phyloP scores from a whole-genome alignment of 2,888 invertebrate species.

The Hylaea fasciaria region DNA sequence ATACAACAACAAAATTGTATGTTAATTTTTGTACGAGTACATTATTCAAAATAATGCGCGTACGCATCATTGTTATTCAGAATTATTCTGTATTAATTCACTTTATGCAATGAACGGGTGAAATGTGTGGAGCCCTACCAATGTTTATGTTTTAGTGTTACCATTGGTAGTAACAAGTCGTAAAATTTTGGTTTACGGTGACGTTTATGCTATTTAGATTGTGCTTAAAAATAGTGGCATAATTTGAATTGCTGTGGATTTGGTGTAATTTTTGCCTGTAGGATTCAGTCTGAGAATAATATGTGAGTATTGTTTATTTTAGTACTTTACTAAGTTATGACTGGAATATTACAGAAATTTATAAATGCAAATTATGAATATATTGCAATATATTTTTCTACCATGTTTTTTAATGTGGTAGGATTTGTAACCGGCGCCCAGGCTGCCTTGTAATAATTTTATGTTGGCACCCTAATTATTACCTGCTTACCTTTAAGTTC shows the following conservation, averaged over 20 bases:
- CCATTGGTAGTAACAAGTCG: constrained; percentile 32
- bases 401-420: too few species aligned
- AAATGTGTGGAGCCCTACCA: constrained; percentile 51
- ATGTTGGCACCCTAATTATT: too few species aligned
- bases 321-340: too few species aligned
- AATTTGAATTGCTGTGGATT: not conserved
- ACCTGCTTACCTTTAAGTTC: too few species aligned
- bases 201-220: constrained; percentile 15
- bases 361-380: too few species aligned
- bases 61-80: constrained; percentile 61
- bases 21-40: constrained; percentile 41
- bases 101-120: constrained; percentile 49
- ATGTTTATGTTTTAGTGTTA: constrained; percentile 46
- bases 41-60: constrained; percentile 59
- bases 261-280: not conserved
- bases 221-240: not conserved
- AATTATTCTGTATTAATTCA: constrained; percentile 40
- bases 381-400: too few species aligned
- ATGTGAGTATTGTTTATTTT: too few species aligned
- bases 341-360: too few species aligned
- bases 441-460: too few species aligned
- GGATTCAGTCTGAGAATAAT: too few species aligned
- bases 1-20: constrained; percentile 56
- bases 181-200: constrained; percentile 25
- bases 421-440: too few species aligned